Evolutionary conservation across 2,113 vertebrate genomes (phyloP), one percentile per base, ranked within the genome.

Genomic region (Campylomormyrus numenius): DNA sequence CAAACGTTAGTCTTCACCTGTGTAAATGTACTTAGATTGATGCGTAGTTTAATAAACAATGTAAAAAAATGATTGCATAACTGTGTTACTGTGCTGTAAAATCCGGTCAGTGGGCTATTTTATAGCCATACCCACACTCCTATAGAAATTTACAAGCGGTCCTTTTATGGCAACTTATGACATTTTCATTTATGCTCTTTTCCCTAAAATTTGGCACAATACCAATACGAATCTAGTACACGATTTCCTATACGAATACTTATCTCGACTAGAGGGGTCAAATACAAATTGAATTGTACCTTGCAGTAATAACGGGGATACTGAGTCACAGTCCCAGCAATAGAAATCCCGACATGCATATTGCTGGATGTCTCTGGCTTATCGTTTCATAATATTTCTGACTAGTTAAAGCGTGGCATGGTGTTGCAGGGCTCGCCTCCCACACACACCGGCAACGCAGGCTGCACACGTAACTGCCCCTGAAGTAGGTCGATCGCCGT

Each of bases 11-110:
- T 31, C 84, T 2, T 27, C 24, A 19, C n/a, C 50, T n/a, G 11
- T 49, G 42, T 85, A 15, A 85, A 45, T 10, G 48, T 24, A 83
- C 46, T 52, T 58, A 74, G 39, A 45, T 42, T n/a, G 49, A 31
- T 87, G 66, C 31, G 21, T 24, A 66, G 45, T 74, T 90, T 88
- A 35, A 86, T 35, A 89, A 62, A 3, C 15, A 19, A 80, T 85
- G 58, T 58, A 27, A 85, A 85, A 46, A 85, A 42, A 50, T 21
- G 85, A 92, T 94, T 95, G 94, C 93, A 91, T 95, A 95, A 96
- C 92, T 95, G 94, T 94, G 93, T 94, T 94, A 94, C 48, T 87
- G 70, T 90, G 56, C 87, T 91, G 91, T 93, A 92, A 93, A 21
- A 5, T 1, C 11, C 89, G 93, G 94, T 94, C 92, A 94, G 90